Evolutionary conservation across 2,797 vertebrate species (phyloP), one percentile per base, ranked within the genome.

Genomic region (Acanthurus leucopareius): DNA sequence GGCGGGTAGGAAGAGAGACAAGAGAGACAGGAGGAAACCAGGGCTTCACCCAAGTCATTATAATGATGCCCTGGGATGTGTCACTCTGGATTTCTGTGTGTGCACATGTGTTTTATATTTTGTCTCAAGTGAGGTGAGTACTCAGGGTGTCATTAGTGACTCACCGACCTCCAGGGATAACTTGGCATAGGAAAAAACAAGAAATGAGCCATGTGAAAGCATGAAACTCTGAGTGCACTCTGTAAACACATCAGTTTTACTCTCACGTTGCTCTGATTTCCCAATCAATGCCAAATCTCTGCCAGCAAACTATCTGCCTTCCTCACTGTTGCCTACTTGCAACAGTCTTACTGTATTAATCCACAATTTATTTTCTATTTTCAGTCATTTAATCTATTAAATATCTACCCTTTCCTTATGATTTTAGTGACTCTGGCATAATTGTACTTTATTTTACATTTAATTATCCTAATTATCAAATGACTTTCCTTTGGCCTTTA

Each of bases 91-190:
- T 69, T 6, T 64, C 32, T 68, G 32, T 32, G 44, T 14, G 16
- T 20, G 63, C 61, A 69, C 75, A 25, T 14, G 25, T 61, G 79
- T 75, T 84, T 85, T 63, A 20, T 40, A 53, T 75, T 73, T 67
- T 56, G 73, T 87, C 79, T 89, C 63, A 52, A 22, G 47, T 17
- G 74, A 80, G 75, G 57, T 47, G 77, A 86, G 79, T 69, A 78
- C 44, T 80, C 59, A 67, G 60, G 64, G 75, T 64, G 73, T 84
- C 83, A 75, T 35, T 45, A 72, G 72, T 90, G 89, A 91, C 74
- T 92, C 89, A 86, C 35, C 1, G 4, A 64, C 61, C 71, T 69
- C 75, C 17, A 14, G 71, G 51, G 73, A 83, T 57, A 77, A 53
- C 58, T 63, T 49, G 60, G 69, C 78, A 79, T 68, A 49, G 40